Conservation (phyloP, 35 echinoderm and acorn worm species). For the Hemicentrotus pulcherrimus region DNA sequence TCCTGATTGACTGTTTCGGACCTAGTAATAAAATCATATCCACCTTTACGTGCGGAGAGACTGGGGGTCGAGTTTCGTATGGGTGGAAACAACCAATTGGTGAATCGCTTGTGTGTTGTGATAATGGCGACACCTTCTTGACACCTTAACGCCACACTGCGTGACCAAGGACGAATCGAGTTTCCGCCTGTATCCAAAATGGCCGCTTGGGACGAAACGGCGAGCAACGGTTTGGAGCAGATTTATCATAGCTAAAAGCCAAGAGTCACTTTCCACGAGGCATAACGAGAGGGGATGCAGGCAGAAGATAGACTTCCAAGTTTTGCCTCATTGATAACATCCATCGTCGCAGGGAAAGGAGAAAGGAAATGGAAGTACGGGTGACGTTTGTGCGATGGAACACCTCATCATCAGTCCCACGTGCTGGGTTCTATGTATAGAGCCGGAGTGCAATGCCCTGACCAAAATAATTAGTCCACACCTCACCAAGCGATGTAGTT, state of each 20-base stretch:
- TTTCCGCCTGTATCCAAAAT: constrained; percentile 47
- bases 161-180: constrained; percentile 28
- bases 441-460: constrained; percentile 34
- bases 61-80: constrained; percentile 28
- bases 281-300: background rate
- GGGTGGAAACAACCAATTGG: constrained; percentile 51
- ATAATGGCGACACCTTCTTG: constrained; percentile 48
- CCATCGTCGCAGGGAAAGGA: background rate
- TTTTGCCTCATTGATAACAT: constrained; percentile 31
- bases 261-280: background rate
- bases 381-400: constrained; percentile 27
- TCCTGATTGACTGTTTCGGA: background rate
- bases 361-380: constrained; percentile 19
- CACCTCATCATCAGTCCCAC: constrained; percentile 45
- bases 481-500: background rate
- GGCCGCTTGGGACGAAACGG: constrained; percentile 14
- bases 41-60: constrained; percentile 9
- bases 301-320: constrained; percentile 9
- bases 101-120: constrained; percentile 55
- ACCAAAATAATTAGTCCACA: background rate
- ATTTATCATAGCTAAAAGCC: constrained; percentile 13
- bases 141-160: constrained; percentile 25
- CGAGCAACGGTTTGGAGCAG: background rate
- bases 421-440: constrained; percentile 34
- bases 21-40: constrained; percentile 44